phyloP scores from a whole-genome alignment of 2,797 vertebrate genomes.

The Sternarchorhynchus goeldii region DNA sequence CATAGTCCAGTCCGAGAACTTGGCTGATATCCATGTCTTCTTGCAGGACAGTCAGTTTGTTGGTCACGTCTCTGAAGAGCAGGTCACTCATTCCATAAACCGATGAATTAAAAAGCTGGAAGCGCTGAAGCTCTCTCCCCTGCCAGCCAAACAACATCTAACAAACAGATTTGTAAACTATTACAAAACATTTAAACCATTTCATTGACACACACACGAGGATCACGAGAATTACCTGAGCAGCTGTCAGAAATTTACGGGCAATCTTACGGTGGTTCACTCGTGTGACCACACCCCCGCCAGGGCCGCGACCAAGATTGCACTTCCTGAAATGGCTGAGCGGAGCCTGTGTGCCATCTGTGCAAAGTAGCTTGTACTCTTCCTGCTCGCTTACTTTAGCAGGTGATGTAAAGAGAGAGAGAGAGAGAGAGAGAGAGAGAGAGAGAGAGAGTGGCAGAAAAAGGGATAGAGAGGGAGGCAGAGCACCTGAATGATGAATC shows the following conservation, averaged over 20 bases:
- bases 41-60: constrained; percentile 74
- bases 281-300: constrained; percentile 78
- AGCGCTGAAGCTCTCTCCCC: constrained; percentile 76
- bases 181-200: neutral
- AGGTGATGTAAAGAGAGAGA: constrained; percentile 7
- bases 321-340: constrained; percentile 77
- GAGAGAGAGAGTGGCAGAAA: neutral
- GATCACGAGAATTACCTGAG: constrained; percentile 72
- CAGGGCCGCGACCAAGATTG: constrained; percentile 86
- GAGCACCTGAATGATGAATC: neutral
- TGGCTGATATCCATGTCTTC: constrained; percentile 82
- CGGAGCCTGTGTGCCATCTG: constrained; percentile 80
- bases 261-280: constrained; percentile 79
- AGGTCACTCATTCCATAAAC: constrained; percentile 79
- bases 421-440: neutral
- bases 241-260: constrained; percentile 77
- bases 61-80: constrained; percentile 83
- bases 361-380: constrained; percentile 80
- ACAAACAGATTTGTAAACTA: constrained; percentile 22
- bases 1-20: constrained; percentile 87
- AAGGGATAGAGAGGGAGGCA: neutral
- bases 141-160: constrained; percentile 82
- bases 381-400: constrained; percentile 73
- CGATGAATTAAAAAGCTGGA: constrained; percentile 84
- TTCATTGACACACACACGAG: neutral